Evolutionary conservation across 2,797 vertebrate genomes (phyloP).

Genomic region (Enteromius mattozi): DNA sequence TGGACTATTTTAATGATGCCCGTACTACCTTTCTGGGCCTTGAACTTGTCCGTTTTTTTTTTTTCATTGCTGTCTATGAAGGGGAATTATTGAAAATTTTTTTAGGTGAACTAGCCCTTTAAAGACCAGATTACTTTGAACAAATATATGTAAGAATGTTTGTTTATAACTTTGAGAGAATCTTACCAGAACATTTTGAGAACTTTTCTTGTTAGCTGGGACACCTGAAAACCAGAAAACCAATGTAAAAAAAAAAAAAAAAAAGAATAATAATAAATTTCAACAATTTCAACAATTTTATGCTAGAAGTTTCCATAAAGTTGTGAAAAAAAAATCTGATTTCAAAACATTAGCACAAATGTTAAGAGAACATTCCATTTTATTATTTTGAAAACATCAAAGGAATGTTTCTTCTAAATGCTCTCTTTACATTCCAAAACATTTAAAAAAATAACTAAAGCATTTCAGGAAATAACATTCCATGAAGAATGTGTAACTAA

Average conservation of each 20-base stretch:
- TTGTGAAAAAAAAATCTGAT: background rate
- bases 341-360: background rate
- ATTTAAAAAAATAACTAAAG: background rate
- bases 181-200: background rate
- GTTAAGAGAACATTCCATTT: background rate
- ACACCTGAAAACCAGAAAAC: background rate
- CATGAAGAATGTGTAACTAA: background rate
- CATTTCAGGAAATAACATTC: background rate
- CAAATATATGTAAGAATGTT: background rate
- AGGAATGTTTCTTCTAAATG: background rate
- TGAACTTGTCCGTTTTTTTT: too few species aligned
- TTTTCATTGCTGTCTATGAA: too few species aligned
- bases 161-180: background rate
- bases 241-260: background rate
- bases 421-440: background rate
- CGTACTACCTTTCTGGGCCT: too few species aligned
- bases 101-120: background rate
- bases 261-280: too few species aligned
- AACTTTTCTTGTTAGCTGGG: background rate
- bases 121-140: background rate
- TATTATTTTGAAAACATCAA: background rate
- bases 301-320: background rate
- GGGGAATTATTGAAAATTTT: background rate
- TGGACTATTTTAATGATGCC: background rate
- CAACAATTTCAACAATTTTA: background rate